Percentiles rank a stretch among this genome's conserved stretches.
Evolutionary conservation across 2,113 vertebrate species (phyloP).

Genomic region (Pygoscelis adeliae): DNA sequence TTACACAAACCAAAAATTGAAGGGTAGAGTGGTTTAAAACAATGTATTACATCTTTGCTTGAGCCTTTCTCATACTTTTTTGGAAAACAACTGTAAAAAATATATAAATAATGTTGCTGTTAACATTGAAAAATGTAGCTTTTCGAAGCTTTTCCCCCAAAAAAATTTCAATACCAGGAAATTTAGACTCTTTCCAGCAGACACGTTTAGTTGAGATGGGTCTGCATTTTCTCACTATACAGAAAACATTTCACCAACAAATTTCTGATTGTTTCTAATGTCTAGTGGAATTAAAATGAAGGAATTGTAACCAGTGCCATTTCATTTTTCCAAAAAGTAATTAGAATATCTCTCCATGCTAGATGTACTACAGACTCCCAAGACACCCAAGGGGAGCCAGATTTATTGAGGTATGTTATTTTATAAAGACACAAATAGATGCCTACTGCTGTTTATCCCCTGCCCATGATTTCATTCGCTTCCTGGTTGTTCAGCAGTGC

Average conservation of each 20-base stretch:
- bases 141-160: not conserved
- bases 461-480: not conserved
- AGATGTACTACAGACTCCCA: constrained; percentile 81
- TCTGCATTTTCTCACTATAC: constrained; percentile 8
- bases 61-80: not conserved
- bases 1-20: not conserved
- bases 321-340: not conserved
- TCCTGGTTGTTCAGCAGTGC: not conserved
- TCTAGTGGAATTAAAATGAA: not conserved
- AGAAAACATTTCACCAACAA: constrained; percentile 7
- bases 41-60: not conserved
- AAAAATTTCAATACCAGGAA: not conserved
- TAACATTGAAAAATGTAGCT: not conserved
- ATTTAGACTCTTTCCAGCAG: not conserved
- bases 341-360: constrained; percentile 10
- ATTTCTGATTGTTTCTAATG: not conserved
- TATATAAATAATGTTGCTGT: not conserved
- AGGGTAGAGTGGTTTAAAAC: not conserved
- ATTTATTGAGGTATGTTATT: constrained; percentile 71
- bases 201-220: not conserved
- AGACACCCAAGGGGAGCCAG: constrained; percentile 75
- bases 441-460: not conserved
- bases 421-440: not conserved
- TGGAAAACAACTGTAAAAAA: not conserved
- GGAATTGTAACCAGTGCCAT: not conserved